Percentiles rank a stretch among this genome's conserved stretches.
phyloP scores from a whole-genome alignment of 2,888 invertebrate species.

The Plebejus melissa region DNA sequence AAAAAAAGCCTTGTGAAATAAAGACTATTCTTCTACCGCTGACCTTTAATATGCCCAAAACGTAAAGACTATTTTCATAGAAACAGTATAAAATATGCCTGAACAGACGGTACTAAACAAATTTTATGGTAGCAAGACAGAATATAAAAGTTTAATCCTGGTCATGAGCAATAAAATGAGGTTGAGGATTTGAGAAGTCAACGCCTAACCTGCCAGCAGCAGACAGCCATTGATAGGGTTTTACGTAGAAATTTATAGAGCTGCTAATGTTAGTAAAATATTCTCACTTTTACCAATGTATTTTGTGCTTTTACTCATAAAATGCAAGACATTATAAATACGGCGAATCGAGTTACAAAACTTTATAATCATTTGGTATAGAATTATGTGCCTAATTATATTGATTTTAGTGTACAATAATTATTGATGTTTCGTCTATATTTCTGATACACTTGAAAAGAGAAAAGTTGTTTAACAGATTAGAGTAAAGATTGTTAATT shows the following conservation, averaged over 20 bases:
- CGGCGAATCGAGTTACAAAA: no score
- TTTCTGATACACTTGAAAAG: no score
- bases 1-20: no score
- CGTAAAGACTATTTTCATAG: neutral
- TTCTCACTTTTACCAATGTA: no score
- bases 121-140: conserved; percentile 1
- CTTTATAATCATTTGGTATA: no score
- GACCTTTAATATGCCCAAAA: neutral
- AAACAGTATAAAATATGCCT: neutral
- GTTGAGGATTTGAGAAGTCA: conserved; percentile 70
- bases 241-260: conserved; percentile 50
- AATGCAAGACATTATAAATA: no score
- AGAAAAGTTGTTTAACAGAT: no score
- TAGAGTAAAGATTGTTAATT: no score
- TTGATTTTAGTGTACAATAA: no score
- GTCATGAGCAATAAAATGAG: conserved; percentile 75
- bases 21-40: neutral
- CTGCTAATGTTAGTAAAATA: conserved; percentile 38
- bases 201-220: conserved; percentile 71
- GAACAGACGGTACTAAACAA: neutral
- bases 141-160: conserved; percentile 64
- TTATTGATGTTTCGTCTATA: no score
- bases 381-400: no score
- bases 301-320: no score
- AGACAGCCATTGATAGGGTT: conserved; percentile 76